phyloP scores from a whole-genome alignment of 1,140 invertebrate species.

The Ceratoteleas bidentatus region DNA sequence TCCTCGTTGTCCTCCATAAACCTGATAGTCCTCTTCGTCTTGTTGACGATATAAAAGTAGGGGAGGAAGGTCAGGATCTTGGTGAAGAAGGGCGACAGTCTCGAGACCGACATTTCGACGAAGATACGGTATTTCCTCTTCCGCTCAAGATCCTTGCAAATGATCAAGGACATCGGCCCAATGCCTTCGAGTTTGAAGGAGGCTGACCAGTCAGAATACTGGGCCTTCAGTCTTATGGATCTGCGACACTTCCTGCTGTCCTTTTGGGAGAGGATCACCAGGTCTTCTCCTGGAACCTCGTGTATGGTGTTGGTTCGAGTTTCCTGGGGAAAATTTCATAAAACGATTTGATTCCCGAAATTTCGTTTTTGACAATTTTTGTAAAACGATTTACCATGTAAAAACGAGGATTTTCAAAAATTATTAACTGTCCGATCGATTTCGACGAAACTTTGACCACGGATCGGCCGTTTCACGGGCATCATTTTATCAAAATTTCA shows the following conservation, averaged over 20 bases:
- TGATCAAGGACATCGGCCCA: conserved; percentile 87
- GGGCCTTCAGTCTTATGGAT: conserved; percentile 84
- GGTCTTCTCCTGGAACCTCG: too few species aligned
- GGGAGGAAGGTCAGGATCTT: conserved; percentile 93
- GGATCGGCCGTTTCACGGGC: too few species aligned
- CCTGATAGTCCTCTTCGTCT: conserved; percentile 85
- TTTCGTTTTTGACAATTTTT: too few species aligned
- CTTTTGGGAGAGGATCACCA: conserved; percentile 88
- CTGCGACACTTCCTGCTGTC: conserved; percentile 83
- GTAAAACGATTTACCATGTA: too few species aligned
- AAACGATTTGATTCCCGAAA: too few species aligned
- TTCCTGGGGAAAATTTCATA: too few species aligned
- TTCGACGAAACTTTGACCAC: too few species aligned
- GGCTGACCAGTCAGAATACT: conserved; percentile 88
- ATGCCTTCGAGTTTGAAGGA: conserved; percentile 87
- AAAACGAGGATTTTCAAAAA: too few species aligned
- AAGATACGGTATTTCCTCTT: conserved; percentile 85
- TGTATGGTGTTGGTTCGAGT: too few species aligned
- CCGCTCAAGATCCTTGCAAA: conserved; percentile 86
- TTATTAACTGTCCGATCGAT: too few species aligned
- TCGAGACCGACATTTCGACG: conserved; percentile 83
- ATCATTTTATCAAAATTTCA: too few species aligned
- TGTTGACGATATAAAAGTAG: conserved; percentile 91
- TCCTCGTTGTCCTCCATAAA: conserved; percentile 94
- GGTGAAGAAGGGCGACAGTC: conserved; percentile 87